Conservation (phyloP, 2,797 vertebrate species). For the Trichosurus vulpecula region DNA sequence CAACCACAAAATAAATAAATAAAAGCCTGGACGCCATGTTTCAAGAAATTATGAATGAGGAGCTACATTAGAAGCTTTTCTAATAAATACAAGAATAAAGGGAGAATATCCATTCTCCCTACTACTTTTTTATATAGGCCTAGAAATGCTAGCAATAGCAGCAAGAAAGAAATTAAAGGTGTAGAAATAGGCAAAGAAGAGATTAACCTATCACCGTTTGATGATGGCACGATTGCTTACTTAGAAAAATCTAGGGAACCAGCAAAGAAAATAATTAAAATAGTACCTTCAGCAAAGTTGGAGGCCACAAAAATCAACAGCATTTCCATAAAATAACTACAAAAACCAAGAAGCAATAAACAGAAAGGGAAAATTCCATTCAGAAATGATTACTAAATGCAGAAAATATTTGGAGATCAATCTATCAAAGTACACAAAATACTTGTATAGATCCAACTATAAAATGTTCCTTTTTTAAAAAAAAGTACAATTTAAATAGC, state of each 20-base stretch:
- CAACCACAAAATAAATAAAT: too few species aligned
- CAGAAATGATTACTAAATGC: slow-evolving; percentile 41
- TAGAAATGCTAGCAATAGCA: too few species aligned
- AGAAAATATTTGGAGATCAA: not conserved
- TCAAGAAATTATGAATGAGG: too few species aligned
- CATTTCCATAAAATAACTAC: not conserved
- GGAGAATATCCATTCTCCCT: too few species aligned
- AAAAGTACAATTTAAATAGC: not conserved
- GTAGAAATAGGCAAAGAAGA: not conserved
- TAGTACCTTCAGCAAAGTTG: slow-evolving; percentile 11
- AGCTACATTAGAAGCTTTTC: too few species aligned
- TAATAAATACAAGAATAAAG: too few species aligned
- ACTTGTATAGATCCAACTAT: not conserved
- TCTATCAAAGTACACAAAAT: slow-evolving; percentile 15
- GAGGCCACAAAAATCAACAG: slow-evolving; percentile 43
- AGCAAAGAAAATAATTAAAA: slow-evolving; percentile 45
- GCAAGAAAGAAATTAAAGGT: too few species aligned
- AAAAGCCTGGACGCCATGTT: too few species aligned
- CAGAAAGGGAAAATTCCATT: slow-evolving; percentile 21
- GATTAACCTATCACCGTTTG: not conserved
- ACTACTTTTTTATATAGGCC: too few species aligned
- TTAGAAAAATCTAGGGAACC: slow-evolving; percentile 29
- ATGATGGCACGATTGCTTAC: not conserved
- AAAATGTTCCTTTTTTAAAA: not conserved
- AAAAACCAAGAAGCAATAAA: slow-evolving; percentile 38